phyloP scores from a whole-genome alignment of 1,140 invertebrate genomes.

The Stegodyphus mimosarum region DNA sequence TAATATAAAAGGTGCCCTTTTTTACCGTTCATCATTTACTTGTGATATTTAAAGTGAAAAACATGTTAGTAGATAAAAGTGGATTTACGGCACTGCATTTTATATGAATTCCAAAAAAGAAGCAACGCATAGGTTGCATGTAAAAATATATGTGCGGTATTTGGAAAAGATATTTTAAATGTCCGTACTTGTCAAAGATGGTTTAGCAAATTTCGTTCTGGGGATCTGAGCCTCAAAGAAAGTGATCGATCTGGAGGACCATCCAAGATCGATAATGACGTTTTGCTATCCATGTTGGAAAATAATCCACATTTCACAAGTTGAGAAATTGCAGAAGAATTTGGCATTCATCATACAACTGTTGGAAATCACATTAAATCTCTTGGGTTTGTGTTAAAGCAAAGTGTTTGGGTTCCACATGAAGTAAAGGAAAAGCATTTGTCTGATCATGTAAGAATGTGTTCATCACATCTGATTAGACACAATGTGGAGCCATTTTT shows the following conservation, averaged over 20 bases:
- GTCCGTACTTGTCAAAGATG: no score
- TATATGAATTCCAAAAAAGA: no score
- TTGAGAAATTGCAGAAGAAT: not conserved
- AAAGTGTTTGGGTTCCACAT: constrained; percentile 36
- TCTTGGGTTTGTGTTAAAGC: constrained; percentile 36
- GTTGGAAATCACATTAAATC: constrained; percentile 30
- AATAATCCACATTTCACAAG: not conserved
- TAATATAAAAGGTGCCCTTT: no score
- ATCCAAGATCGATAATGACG: not conserved
- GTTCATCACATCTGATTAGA: constrained; percentile 11
- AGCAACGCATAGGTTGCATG: no score
- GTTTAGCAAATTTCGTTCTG: not conserved
- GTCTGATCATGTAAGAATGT: constrained; percentile 20
- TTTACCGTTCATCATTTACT: no score
- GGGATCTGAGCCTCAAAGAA: not conserved
- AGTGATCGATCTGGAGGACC: not conserved
- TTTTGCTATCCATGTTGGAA: not conserved
- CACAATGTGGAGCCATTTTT: not conserved
- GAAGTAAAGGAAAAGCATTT: constrained; percentile 28
- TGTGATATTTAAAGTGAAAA: no score
- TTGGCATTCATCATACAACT: constrained; percentile 1
- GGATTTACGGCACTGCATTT: no score
- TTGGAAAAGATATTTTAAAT: no score
- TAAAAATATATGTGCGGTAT: no score
- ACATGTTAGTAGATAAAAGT: no score